phyloP scores from a whole-genome alignment of 2,888 invertebrate genomes.

The Folsomia candida region DNA sequence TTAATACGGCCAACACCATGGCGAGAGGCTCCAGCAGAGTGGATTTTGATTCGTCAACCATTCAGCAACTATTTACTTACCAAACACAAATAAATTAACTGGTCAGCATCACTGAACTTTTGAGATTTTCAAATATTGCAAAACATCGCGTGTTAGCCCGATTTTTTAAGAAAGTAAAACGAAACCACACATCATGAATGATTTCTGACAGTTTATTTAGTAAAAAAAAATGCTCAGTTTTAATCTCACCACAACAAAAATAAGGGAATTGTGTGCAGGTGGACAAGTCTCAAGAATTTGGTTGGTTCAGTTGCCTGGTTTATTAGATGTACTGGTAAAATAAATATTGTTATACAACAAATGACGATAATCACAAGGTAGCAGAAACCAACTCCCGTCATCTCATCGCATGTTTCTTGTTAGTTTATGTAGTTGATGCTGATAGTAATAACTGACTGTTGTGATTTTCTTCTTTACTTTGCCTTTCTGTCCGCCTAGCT shows the following conservation, averaged over 20 bases:
- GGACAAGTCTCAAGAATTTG: background rate
- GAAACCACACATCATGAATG: conserved; percentile 6
- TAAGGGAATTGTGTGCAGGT: background rate
- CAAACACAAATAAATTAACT: too few species aligned
- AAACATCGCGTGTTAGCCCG: background rate
- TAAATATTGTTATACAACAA: conserved; percentile 1
- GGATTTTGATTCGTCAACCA: background rate
- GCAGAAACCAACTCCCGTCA: background rate
- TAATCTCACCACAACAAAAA: background rate
- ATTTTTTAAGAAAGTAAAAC: background rate
- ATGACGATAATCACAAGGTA: background rate
- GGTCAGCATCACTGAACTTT: too few species aligned
- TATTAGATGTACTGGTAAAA: background rate
- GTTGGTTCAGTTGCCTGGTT: background rate
- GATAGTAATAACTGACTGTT: background rate
- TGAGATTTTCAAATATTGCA: too few species aligned
- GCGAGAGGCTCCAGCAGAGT: background rate
- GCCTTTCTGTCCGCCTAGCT: background rate
- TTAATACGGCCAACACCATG: conserved; percentile 1
- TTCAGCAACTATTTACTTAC: background rate
- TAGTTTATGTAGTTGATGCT: background rate
- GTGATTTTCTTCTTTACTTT: background rate
- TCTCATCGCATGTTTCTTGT: conserved; percentile 1
- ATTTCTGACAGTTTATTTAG: background rate
- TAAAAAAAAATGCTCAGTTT: too few species aligned